phyloP scores from a whole-genome alignment of 1,140 invertebrate species.

The Oryzaephilus surinamensis region DNA sequence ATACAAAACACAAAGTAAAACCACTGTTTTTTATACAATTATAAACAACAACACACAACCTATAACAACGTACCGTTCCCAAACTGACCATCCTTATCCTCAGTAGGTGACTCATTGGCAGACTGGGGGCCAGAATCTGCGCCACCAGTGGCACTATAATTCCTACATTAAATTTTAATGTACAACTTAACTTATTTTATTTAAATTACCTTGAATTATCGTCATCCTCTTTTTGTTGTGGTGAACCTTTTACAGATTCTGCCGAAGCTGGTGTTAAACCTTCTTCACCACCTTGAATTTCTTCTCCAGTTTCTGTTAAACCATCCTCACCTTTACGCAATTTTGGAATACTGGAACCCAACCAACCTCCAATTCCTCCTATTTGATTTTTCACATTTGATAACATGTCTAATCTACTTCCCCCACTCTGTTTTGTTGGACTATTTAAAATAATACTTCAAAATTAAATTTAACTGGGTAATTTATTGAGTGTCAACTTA shows the following conservation, averaged over 20 bases:
- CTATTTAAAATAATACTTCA: slow-evolving; percentile 39
- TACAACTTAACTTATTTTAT: neutral
- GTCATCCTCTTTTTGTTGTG: slow-evolving; percentile 60
- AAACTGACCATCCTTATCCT: slow-evolving; percentile 66
- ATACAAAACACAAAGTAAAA: neutral
- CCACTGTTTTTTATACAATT: neutral
- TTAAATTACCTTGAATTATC: slow-evolving; percentile 63
- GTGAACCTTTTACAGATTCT: slow-evolving; percentile 39
- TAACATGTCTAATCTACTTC: slow-evolving; percentile 64
- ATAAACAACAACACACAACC: neutral
- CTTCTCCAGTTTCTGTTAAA: slow-evolving; percentile 29
- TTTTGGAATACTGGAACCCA: slow-evolving; percentile 61
- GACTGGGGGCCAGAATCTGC: slow-evolving; percentile 71
- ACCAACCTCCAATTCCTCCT: slow-evolving; percentile 69
- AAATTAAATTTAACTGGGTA: slow-evolving; percentile 1
- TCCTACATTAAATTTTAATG: slow-evolving; percentile 23
- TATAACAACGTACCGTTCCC: slow-evolving; percentile 65
- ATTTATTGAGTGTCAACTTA: no score
- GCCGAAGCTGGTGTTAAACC: slow-evolving; percentile 35
- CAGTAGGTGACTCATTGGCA: slow-evolving; percentile 60
- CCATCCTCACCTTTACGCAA: slow-evolving; percentile 46
- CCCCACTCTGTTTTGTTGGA: slow-evolving; percentile 45
- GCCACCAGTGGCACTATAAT: slow-evolving; percentile 68
- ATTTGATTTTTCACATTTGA: slow-evolving; percentile 73
- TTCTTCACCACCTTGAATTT: slow-evolving; percentile 27